Evolutionary conservation across 2,797 vertebrate species (phyloP).

Genomic region (Stomatorhinus walkeri): DNA sequence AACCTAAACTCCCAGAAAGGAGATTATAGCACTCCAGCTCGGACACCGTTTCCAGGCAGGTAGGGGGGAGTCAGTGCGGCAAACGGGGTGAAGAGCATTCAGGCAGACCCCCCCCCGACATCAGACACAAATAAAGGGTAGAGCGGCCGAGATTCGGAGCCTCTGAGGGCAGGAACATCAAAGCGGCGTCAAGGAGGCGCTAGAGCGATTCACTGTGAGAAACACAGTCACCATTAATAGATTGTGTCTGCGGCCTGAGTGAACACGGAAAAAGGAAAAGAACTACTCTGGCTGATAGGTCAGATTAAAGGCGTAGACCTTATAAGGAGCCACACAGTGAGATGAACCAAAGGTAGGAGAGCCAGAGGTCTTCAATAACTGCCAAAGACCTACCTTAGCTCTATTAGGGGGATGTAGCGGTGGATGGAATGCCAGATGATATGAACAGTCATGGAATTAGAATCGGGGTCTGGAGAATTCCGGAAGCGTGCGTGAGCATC

Average conservation of each 20-base stretch:
- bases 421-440: not conserved
- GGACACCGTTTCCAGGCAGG: not conserved
- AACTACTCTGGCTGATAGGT: conserved; percentile 41
- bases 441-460: not conserved
- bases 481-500: not conserved
- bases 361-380: not conserved
- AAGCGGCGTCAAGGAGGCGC: conserved; percentile 21
- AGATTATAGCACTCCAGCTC: not conserved
- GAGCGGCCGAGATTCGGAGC: conserved; percentile 29
- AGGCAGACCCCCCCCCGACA: conserved; percentile 23
- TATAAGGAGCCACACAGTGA: conserved; percentile 24
- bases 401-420: too few species aligned
- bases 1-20: not conserved
- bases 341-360: not conserved
- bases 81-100: conserved; percentile 27
- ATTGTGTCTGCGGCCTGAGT: conserved; percentile 29
- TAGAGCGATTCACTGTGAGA: not conserved
- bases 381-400: not conserved
- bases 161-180: conserved; percentile 23
- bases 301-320: conserved; percentile 36
- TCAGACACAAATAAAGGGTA: conserved; percentile 18
- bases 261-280: conserved; percentile 14
- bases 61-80: conserved; percentile 28
- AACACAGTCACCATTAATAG: conserved; percentile 30
- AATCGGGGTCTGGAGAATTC: not conserved